phyloP scores from a whole-genome alignment of 2,888 invertebrate genomes.

The Nemapogon koenigi region DNA sequence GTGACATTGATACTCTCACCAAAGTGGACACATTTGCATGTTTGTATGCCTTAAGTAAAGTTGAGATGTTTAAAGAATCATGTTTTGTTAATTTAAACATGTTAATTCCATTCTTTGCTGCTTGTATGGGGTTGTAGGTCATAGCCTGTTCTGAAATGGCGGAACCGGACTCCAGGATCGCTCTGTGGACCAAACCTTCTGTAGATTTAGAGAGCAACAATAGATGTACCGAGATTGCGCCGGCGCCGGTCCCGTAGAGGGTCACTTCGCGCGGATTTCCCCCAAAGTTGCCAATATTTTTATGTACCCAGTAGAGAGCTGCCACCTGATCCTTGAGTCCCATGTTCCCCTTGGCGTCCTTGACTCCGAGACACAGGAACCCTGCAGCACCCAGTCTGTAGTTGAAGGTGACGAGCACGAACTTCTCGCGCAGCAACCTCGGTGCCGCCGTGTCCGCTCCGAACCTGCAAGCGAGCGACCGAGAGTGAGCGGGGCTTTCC shows the following conservation, averaged over 20 bases:
- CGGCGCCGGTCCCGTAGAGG: slow-evolving; percentile 41
- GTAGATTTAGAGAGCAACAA: slow-evolving; percentile 35
- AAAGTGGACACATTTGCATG: no score
- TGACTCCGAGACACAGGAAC: slow-evolving; percentile 40
- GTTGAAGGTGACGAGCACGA: slow-evolving; percentile 44
- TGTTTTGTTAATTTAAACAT: no score
- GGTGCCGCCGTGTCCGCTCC: slow-evolving; percentile 15
- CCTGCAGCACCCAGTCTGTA: slow-evolving; percentile 48
- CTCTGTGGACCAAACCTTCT: slow-evolving; percentile 36
- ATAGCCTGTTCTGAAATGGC: slow-evolving; percentile 36
- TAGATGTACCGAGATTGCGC: slow-evolving; percentile 39
- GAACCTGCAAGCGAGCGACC: slow-evolving; percentile 14
- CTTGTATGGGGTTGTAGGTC: slow-evolving; percentile 27
- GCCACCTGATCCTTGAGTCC: slow-evolving; percentile 52
- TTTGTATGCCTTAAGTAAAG: no score
- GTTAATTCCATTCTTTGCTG: slow-evolving; percentile 33
- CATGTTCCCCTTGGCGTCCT: slow-evolving; percentile 40
- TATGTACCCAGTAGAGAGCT: slow-evolving; percentile 47
- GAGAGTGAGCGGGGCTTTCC: not conserved
- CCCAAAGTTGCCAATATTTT: slow-evolving; percentile 43
- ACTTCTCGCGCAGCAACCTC: slow-evolving; percentile 27
- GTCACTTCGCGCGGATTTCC: slow-evolving; percentile 42
- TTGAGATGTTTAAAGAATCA: no score
- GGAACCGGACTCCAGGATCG: slow-evolving; percentile 45
- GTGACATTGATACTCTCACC: no score